Conservation (phyloP, 2,113 vertebrate species). For the Vanacampus margaritifer region DNA sequence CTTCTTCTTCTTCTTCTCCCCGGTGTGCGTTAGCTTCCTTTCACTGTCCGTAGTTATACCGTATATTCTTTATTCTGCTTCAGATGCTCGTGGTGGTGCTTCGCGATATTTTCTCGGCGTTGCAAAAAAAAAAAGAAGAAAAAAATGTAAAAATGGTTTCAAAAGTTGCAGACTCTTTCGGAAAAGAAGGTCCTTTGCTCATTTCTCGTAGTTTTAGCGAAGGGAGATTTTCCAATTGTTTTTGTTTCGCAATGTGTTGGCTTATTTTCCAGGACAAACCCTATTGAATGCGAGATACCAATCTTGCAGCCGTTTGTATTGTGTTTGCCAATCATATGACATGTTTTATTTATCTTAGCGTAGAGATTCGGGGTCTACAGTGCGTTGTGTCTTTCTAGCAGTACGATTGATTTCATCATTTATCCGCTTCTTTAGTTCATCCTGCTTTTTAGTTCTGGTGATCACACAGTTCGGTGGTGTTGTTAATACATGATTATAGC, state of each 20-base stretch:
- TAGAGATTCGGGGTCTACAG: conserved; percentile 68
- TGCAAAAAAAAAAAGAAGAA: conserved; percentile 33
- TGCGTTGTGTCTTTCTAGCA: conserved; percentile 65
- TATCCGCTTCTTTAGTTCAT: conserved; percentile 39
- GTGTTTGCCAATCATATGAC: conserved; percentile 67
- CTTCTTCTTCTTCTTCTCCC: conserved; percentile 35
- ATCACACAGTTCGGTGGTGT: conserved; percentile 52
- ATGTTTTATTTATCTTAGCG: conserved; percentile 68
- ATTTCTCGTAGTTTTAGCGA: conserved; percentile 60
- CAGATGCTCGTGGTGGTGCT: conserved; percentile 61
- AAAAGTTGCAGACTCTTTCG: conserved; percentile 49
- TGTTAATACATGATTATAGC: conserved; percentile 54
- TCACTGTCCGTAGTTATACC: conserved; percentile 58
- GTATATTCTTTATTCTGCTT: conserved; percentile 57
- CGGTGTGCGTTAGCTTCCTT: conserved; percentile 50
- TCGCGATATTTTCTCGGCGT: conserved; percentile 56
- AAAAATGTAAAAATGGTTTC: conserved; percentile 33
- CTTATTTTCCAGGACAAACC: conserved; percentile 68
- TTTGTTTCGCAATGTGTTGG: conserved; percentile 52
- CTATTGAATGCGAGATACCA: conserved; percentile 63
- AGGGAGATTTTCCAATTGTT: conserved; percentile 43
- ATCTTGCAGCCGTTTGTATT: conserved; percentile 67
- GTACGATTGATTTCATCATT: conserved; percentile 65
- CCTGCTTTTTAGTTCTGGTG: conserved; percentile 48
- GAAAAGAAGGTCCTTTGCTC: conserved; percentile 55